Percentiles rank a stretch among this genome's conserved stretches.
Evolutionary conservation across 2,797 vertebrate species (phyloP).

Genomic region (Synanceia verrucosa): DNA sequence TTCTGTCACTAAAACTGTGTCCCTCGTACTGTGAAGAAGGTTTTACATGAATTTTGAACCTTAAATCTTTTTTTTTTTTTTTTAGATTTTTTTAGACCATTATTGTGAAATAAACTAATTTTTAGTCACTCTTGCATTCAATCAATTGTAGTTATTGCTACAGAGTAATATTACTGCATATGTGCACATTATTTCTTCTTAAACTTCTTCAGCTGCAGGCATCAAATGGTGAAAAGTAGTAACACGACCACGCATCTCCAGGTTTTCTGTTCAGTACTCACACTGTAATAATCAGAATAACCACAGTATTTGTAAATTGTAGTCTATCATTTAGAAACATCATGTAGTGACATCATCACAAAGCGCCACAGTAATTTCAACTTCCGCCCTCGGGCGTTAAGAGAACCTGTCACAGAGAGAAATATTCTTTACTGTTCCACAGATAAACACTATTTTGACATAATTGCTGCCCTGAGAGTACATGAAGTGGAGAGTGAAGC

Average conservation of each 20-base stretch:
- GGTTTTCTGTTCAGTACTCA: constrained; percentile 17
- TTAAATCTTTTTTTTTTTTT: not conserved
- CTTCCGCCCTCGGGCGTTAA: constrained; percentile 20
- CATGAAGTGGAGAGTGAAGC: constrained; percentile 51
- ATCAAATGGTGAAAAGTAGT: constrained; percentile 24
- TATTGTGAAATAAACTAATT: not conserved
- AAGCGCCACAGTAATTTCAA: constrained; percentile 59
- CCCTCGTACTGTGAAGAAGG: not conserved
- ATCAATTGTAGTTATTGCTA: not conserved
- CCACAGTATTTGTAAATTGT: constrained; percentile 51
- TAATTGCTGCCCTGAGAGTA: constrained; percentile 67
- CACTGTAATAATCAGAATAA: constrained; percentile 36
- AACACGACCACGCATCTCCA: constrained; percentile 34
- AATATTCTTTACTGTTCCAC: constrained; percentile 54
- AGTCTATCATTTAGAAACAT: constrained; percentile 52
- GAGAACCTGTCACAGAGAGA: constrained; percentile 58
- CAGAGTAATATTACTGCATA: not conserved
- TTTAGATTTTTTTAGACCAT: not conserved
- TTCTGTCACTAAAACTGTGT: not conserved
- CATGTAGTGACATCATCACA: constrained; percentile 51
- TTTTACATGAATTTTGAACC: too few species aligned
- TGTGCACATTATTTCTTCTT: constrained; percentile 10
- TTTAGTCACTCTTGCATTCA: not conserved
- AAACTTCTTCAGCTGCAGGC: constrained; percentile 21
- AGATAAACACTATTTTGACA: constrained; percentile 68